phyloP scores from a whole-genome alignment of 1,140 invertebrate genomes.

The Anadara kagoshimensis region DNA sequence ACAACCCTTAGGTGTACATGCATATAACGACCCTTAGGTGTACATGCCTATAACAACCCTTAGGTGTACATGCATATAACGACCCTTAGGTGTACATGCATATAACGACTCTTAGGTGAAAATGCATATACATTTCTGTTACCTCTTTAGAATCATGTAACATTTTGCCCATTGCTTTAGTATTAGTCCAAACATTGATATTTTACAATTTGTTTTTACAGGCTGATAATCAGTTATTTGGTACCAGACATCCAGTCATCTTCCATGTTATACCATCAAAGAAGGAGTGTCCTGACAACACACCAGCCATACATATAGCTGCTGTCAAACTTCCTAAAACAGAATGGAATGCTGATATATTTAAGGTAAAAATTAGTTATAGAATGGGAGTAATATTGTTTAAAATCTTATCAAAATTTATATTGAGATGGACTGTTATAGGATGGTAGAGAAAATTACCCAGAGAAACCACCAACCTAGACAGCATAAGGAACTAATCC shows the following conservation, averaged over 20 bases:
- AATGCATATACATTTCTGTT: too few relatives aligned
- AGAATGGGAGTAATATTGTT: too few relatives aligned
- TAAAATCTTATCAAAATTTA: too few relatives aligned
- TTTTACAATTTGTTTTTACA: conserved; percentile 39
- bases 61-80: not conserved
- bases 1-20: too few relatives aligned
- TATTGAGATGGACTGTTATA: too few relatives aligned
- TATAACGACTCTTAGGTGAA: not conserved
- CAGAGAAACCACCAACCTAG: too few relatives aligned
- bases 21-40: too few relatives aligned
- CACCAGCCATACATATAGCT: conserved; percentile 74
- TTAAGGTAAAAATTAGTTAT: conserved; percentile 75
- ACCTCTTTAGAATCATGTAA: too few relatives aligned
- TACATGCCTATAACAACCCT: too few relatives aligned
- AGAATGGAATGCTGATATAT: conserved; percentile 85
- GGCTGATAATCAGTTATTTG: conserved; percentile 91
- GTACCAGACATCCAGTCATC: conserved; percentile 87
- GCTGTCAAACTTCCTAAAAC: conserved; percentile 78
- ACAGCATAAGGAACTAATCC: too few relatives aligned
- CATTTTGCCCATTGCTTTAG: not conserved
- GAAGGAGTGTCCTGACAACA: conserved; percentile 59
- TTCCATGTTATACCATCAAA: conserved; percentile 77
- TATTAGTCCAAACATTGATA: not conserved
- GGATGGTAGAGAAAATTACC: too few relatives aligned
- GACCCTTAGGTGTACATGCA: not conserved